These are phyloP conservation scores for Zaprionus ornatus DNA, from an alignment of 1,140 invertebrate genomes.

Conservation along the genomic window DNA sequence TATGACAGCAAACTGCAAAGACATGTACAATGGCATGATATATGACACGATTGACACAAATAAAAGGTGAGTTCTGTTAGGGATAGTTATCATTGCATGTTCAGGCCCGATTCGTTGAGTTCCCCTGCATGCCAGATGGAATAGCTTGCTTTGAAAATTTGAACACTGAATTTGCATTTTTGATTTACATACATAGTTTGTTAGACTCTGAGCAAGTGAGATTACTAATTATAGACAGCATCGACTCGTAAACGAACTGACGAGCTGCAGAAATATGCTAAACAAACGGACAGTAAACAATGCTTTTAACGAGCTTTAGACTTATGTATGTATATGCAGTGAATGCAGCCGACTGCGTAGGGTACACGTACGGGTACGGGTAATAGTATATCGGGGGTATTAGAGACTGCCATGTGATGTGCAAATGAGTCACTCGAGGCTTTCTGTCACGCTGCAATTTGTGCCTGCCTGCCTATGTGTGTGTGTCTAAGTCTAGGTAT, in stretches of 20 bases:
- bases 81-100: too few species aligned
- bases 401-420: too few species aligned
- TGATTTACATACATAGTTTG: neutral
- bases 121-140: too few species aligned
- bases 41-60: too few species aligned
- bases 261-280: neutral
- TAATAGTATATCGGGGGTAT: neutral
- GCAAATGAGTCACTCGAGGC: constrained; percentile 14
- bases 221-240: too few species aligned
- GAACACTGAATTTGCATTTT: neutral
- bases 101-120: too few species aligned
- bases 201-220: too few species aligned
- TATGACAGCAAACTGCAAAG: too few species aligned
- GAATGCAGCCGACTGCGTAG: neutral
- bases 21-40: too few species aligned
- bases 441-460: constrained; percentile 11
- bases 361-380: neutral
- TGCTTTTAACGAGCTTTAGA: neutral
- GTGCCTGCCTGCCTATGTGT: neutral
- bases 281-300: neutral
- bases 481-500: constrained; percentile 30
- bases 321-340: neutral
- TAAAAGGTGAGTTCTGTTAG: too few species aligned
- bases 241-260: too few species aligned
- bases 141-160: too few species aligned